Conservation (phyloP, 2,888 invertebrate species). For the Torymus texanus region DNA sequence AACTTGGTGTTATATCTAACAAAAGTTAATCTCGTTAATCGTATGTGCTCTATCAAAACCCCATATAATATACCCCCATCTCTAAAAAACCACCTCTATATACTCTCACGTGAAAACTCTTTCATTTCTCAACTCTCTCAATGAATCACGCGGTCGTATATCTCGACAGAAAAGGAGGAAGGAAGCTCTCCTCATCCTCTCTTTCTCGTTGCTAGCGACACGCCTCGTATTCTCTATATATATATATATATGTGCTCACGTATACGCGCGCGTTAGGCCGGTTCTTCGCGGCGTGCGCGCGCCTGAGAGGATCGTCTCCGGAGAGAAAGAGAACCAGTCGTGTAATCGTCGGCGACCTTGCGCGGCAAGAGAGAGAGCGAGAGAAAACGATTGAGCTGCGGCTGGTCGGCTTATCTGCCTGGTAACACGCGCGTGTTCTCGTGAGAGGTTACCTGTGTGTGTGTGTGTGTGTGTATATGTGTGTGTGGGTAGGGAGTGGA, state of each 20-base stretch:
- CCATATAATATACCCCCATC: too few relatives aligned
- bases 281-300: conserved; percentile 27
- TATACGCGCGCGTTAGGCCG: conserved; percentile 24
- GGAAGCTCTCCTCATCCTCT: not conserved
- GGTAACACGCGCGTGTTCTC: not conserved
- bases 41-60: too few relatives aligned
- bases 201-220: not conserved
- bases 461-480: too few relatives aligned
- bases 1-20: too few relatives aligned
- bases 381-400: not conserved
- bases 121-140: too few relatives aligned
- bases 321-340: conserved; percentile 27
- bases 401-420: conserved; percentile 2
- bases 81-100: too few relatives aligned
- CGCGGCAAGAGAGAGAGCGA: conserved; percentile 2
- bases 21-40: too few relatives aligned
- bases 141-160: too few relatives aligned
- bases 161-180: too few relatives aligned
- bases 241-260: not conserved
- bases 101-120: too few relatives aligned
- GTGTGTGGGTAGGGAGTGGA: too few relatives aligned
- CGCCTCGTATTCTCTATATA: conserved; percentile 44
- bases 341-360: conserved; percentile 37
- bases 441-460: not conserved
- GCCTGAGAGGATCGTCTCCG: conserved; percentile 9